These are phyloP conservation scores for Hydraecia micacea DNA, from an alignment of 2,888 invertebrate genomes.

Conservation along the genomic window DNA sequence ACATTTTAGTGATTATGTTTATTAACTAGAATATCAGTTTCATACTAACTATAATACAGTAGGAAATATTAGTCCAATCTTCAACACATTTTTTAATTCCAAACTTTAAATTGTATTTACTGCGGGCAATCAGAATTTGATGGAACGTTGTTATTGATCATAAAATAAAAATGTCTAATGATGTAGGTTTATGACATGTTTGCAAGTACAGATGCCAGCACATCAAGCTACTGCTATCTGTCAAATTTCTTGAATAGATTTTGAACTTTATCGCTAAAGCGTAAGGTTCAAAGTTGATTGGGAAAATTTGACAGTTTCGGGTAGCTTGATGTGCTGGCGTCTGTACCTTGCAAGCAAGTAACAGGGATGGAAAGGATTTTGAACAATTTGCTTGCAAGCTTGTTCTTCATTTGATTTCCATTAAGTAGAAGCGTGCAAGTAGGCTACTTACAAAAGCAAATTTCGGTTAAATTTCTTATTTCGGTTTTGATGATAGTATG, in stretches of 20 bases:
- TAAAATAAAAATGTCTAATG: not conserved
- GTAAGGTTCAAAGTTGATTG: too few relatives aligned
- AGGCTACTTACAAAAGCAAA: not conserved
- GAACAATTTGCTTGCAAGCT: not conserved
- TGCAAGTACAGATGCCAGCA: too few relatives aligned
- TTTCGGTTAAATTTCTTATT: not conserved
- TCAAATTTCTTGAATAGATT: too few relatives aligned
- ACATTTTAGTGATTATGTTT: constrained; percentile 79
- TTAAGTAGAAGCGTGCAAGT: not conserved
- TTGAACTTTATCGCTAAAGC: too few relatives aligned
- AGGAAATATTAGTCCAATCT: constrained; percentile 68
- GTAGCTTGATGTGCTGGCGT: too few relatives aligned
- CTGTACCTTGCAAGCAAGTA: not conserved
- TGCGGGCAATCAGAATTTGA: constrained; percentile 14
- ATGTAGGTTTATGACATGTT: not conserved
- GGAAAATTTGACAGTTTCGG: too few relatives aligned
- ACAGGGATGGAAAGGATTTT: not conserved
- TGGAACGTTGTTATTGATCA: not conserved
- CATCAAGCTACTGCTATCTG: too few relatives aligned
- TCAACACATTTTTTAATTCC: constrained; percentile 62
- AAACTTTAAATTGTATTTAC: constrained; percentile 60
- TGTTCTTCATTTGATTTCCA: not conserved
- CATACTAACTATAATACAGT: constrained; percentile 71
- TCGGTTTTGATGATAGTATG: not conserved
- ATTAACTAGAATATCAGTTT: constrained; percentile 72